phyloP scores from a whole-genome alignment of 2,888 invertebrate species.

The Folsomia candida region DNA sequence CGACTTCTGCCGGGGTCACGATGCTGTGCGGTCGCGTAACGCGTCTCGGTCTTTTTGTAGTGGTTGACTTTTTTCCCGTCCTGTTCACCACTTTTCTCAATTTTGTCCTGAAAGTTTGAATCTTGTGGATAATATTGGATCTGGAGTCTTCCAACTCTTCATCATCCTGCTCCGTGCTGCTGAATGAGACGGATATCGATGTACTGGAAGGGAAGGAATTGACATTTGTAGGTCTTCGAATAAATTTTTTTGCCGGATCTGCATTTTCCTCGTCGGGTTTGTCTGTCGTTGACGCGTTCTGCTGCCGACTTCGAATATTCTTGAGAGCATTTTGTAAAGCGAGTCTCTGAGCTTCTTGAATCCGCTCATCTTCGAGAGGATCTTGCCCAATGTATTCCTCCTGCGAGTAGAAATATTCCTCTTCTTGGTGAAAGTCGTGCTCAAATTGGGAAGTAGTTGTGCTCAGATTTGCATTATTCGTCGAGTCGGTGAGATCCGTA shows the following conservation, averaged over 20 bases:
- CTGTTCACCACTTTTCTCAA: neutral
- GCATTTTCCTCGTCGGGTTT: conserved; percentile 4
- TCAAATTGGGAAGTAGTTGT: too few relatives aligned
- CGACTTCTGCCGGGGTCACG: neutral
- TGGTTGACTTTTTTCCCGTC: neutral
- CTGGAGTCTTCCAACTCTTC: conserved; percentile 17
- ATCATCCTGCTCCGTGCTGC: conserved; percentile 21
- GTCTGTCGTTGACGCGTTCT: conserved; percentile 12
- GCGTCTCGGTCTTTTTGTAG: conserved; percentile 38
- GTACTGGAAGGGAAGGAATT: neutral
- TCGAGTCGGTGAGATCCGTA: too few relatives aligned
- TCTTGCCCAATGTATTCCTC: neutral
- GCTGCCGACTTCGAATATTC: conserved; percentile 24
- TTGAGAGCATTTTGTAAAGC: conserved; percentile 28
- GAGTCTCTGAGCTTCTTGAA: conserved; percentile 29
- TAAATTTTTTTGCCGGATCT: conserved; percentile 20
- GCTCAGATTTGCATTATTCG: neutral
- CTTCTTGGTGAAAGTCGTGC: conserved; percentile 12
- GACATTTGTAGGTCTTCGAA: conserved; percentile 24
- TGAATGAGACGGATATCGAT: conserved; percentile 13
- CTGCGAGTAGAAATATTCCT: conserved; percentile 1
- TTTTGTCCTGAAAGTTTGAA: conserved; percentile 30
- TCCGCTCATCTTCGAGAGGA: conserved; percentile 19
- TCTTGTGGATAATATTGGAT: conserved; percentile 34
- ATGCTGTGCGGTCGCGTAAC: conserved; percentile 33